Conservation (phyloP, 2,797 vertebrate species). For the Hydrocynus forskahlii region DNA sequence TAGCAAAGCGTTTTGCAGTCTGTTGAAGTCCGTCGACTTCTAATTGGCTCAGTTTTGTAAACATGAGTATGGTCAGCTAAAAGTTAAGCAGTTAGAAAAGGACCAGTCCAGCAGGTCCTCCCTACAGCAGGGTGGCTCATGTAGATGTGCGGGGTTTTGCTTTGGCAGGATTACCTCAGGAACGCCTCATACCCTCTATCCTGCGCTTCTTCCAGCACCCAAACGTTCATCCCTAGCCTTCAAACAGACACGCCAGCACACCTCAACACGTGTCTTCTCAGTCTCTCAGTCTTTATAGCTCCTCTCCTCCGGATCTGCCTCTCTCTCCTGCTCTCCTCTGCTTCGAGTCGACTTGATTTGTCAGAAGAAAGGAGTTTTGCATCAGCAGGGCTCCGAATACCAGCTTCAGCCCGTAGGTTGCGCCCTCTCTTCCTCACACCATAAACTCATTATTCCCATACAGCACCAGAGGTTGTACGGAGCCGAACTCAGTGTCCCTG, state of each 20-base stretch:
- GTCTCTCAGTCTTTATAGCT: neutral
- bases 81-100: conserved; percentile 38
- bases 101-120: conserved; percentile 58
- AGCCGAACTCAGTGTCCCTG: conserved; percentile 79
- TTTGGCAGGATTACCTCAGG: conserved; percentile 25
- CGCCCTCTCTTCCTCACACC: conserved; percentile 80
- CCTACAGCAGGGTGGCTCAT: conserved; percentile 51
- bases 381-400: conserved; percentile 26
- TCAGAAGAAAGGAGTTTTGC: neutral
- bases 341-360: neutral
- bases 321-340: neutral
- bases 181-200: neutral
- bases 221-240: neutral
- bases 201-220: neutral
- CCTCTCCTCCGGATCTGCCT: neutral
- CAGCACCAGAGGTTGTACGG: conserved; percentile 86
- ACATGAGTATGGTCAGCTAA: conserved; percentile 52
- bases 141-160: conserved; percentile 8
- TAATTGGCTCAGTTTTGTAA: conserved; percentile 62
- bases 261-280: neutral
- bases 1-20: conserved; percentile 70
- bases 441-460: conserved; percentile 94
- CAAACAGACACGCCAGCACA: neutral
- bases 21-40: conserved; percentile 70
- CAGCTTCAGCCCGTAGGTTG: conserved; percentile 11